Conservation (phyloP, 2,888 invertebrate species). For the Palloptera scutellata region DNA sequence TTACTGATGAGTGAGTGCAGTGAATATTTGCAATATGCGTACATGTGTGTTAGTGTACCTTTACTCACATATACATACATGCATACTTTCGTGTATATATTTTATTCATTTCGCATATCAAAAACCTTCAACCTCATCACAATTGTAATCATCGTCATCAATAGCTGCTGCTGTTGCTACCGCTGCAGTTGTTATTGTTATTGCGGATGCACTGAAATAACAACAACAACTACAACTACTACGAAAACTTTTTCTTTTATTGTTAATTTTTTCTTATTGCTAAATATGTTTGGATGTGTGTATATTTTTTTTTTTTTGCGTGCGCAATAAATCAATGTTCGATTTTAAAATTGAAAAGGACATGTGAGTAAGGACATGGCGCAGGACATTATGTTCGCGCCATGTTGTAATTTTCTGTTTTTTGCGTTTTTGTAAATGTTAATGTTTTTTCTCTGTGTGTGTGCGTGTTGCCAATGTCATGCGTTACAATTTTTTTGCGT, state of each 20-base stretch:
- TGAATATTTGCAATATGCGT: neutral
- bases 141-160: neutral
- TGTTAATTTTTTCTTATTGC: conserved; percentile 30
- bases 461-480: conserved; percentile 39
- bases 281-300: conserved; percentile 35
- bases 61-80: conserved; percentile 6
- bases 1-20: neutral
- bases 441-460: conserved; percentile 32
- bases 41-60: neutral
- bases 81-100: conserved; percentile 6
- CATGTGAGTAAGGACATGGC: conserved; percentile 39
- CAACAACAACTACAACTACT: neutral
- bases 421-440: conserved; percentile 41
- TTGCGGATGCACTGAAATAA: neutral
- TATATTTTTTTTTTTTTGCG: conserved; percentile 10
- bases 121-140: conserved; percentile 50
- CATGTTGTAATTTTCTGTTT: conserved; percentile 52
- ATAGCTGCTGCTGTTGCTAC: neutral
- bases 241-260: conserved; percentile 6
- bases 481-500: conserved; percentile 48
- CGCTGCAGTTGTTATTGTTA: neutral
- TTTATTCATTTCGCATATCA: conserved; percentile 38
- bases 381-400: conserved; percentile 63
- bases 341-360: conserved; percentile 40
- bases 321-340: conserved; percentile 60